Evolutionary conservation across 2,797 vertebrate genomes (phyloP), one percentile per base, ranked within the genome.

Genomic region (Darevskia mixta): DNA sequence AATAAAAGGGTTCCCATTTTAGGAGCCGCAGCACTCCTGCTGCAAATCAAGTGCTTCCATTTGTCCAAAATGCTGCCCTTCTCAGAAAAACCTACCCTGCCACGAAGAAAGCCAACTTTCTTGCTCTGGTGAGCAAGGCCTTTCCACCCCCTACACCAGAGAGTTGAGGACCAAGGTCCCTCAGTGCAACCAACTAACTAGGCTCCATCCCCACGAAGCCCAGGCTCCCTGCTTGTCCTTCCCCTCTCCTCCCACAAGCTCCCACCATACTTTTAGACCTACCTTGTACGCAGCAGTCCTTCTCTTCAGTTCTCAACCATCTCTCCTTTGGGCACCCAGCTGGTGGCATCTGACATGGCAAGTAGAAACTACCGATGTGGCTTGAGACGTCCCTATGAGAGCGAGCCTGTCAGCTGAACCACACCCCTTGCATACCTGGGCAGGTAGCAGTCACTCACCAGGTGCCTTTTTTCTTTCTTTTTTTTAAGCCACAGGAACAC

Each of bases 381-480:
- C 93, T 91, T 18, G 45, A 25, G 69, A 93, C 93, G 91, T 92
- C 88, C 92, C 86, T 92, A 90, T 86, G 91, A 41, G 71, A n/a
- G 35, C 11, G 49, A 85, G 64, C 58, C 81, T 67, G 71, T 35
- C 41, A 75, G 85, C 32, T 75, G 78, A 7, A 43, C 90, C 90
- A 72, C 90, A 78, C 90, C 86, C 35, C 55, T 73, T 23, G 90
- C 93, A 90, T 91, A 88, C 91, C 93, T 93, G 83, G 0, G 76
- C 82, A 89, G 75, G 83, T 29, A 77, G 88, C 69, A 8, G 55
- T 82, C 78, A 3, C 71, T 89, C 71, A 55, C n/a, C 73, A 79
- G 69, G 10, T 69, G 61, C 43, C 6, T 27, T 76, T 38, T 35
- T 35, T 0, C 35, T n/a, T n/a, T n/a, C n/a, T 35, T 15, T 69